These are phyloP conservation scores for Megalops cyprinoides DNA, from an alignment of 2,797 vertebrate species.

Conservation along the genomic window DNA sequence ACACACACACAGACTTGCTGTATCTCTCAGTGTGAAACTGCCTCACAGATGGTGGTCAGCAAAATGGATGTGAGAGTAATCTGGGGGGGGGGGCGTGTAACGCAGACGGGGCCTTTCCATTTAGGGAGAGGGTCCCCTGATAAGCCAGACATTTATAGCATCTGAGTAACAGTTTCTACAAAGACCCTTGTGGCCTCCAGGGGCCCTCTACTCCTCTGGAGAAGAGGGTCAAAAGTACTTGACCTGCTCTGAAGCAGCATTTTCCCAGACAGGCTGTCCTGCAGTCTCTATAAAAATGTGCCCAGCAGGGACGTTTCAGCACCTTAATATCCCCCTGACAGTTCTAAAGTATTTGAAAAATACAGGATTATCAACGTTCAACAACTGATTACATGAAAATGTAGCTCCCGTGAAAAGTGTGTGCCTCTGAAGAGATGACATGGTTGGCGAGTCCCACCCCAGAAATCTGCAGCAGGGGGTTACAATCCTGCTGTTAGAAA, in stretches of 20 bases:
- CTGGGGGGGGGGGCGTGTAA: neutral
- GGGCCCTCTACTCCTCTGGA: neutral
- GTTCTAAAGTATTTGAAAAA: neutral
- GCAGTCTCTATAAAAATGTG: neutral
- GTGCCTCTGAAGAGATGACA: neutral
- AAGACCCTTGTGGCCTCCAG: neutral
- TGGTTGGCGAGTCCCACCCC: neutral
- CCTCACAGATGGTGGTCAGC: constrained; percentile 74
- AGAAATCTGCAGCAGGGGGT: neutral
- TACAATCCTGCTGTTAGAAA: neutral
- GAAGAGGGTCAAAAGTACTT: neutral
- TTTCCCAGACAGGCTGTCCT: too few relatives aligned
- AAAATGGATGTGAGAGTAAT: constrained; percentile 77
- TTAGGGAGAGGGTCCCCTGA: neutral
- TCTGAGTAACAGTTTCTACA: neutral
- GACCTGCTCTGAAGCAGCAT: neutral
- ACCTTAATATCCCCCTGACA: neutral
- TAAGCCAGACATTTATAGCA: neutral
- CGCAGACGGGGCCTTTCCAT: neutral
- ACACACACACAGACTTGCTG: constrained; percentile 63
- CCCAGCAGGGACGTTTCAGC: neutral
- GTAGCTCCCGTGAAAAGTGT: neutral
- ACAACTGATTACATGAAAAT: neutral
- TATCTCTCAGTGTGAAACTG: constrained; percentile 64
- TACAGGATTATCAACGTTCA: neutral